Evolutionary conservation across 2,888 invertebrate genomes (phyloP), one percentile per base, ranked within the genome.

Genomic region (Dugesia japonica): DNA sequence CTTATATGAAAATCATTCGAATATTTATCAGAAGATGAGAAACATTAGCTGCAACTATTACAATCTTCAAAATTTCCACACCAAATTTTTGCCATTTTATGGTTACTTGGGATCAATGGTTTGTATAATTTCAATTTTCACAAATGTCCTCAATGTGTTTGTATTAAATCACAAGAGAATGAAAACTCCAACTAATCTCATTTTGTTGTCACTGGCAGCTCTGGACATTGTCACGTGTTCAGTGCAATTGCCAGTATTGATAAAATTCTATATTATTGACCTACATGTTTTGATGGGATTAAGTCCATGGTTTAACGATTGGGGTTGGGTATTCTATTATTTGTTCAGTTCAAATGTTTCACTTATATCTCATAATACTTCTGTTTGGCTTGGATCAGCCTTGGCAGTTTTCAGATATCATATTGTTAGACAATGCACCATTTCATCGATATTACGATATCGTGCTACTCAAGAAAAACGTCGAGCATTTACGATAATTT

Each of bases 271-370:
- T 56, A 56, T 56, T 4, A 4, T 56, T n/a, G 56, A 56, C 17
- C 1, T 56, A 13, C 9, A 56, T 4, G n/a, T 23, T 56, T n/a
- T 56, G 23, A n/a, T 56, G n/a, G 56, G 9, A n/a, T 20, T 56
- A n/a, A 4, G 23, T 56, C 56, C 56, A 9, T 56, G 56, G 56
- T 56, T 9, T 56, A 56, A 56, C 23, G n/a, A 56, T n/a, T 56
- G 56, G 56, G 56, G 56, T n/a, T 56, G 56, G 56, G 56, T 56
- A 56, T 56, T 56, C 23, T 56, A 56, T 56, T 56, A 56, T 56
- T 4, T 56, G 4, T 56, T 56, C 7, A 20, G 20, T 23, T 56
- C 56, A 13, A 56, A 56, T n/a, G 23, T 56, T n/a, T 56, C 56
- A 4, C 17, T 56, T 1, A 56, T 56, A 56, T 56, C 56, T 23